Base-by-base conservation (phyloP, 2,113 vertebrate genomes). In the Enhydra lutris region DNA sequence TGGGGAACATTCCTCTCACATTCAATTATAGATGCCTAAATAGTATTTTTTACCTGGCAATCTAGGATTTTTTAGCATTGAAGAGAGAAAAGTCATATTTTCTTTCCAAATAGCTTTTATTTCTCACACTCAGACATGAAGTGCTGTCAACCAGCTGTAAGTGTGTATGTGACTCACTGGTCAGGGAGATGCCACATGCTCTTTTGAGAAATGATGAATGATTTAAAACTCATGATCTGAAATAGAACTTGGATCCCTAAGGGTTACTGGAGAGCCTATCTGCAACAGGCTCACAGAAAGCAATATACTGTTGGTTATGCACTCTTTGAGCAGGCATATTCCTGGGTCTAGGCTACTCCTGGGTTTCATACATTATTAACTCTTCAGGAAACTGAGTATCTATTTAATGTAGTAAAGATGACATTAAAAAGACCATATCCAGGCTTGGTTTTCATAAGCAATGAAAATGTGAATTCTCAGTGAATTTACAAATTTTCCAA, bases 131-230 rank as follows among this genome's bases (percentile, higher is more conserved):
- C 93, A 96, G 93, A 93, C 86, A 78, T 91, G 89, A 91, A 97
- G 97, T 96, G 81, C 91, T 98, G 92, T 91, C 71, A 97, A 98
- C 76, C 97, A 99, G 95, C 98, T 98, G 91, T 97, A 97, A 97
- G 97, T 97, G 98, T 98, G 80, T 98, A 98, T 98, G 97, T 98
- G 98, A 98, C 97, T 98, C 98, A 94, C 98, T 98, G 98, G 98
- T 98, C 98, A 98, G 98, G 85, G 83, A 89, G 31, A 89, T 98
- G 97, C 98, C 98, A 96, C 97, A 26, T 95, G 86, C 94, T 98
- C 98, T 97, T 99, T 98, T 98, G 98, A 98, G 97, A 98, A 98
- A 98, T 99, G 99, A 99, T 99, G 95, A 99, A 99, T 99, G 98
- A 98, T 98, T 98, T 98, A 97, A 97, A 97, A 97, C 97, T 98